Evolutionary conservation across 2,888 invertebrate genomes (phyloP), one percentile per base, ranked within the genome.

Genomic region (Oegoconia quadripuncta): DNA sequence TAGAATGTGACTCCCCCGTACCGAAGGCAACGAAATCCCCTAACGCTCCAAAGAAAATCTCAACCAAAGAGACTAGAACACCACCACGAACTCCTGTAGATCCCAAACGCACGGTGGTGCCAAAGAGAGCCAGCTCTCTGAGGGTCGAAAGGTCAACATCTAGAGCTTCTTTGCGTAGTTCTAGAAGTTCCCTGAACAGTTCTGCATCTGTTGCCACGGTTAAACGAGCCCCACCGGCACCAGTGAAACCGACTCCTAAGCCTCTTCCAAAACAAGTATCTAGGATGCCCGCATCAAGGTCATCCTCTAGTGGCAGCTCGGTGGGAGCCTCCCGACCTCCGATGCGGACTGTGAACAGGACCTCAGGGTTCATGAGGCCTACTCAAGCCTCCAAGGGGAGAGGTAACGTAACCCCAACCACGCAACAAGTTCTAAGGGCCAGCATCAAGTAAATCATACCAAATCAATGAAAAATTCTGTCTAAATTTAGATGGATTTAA

Each of bases 351-450:
- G 35, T 61, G 30, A 50, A 70, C 55, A 73, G 87, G 67, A 76
- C 83, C 0, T 86, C 90, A 41, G 90, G 93, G 44, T 96, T 96
- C 66, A 96, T 96, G 96, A 90, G 95, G 59, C 96, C 96, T 1
- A 96, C 96, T 0, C 92, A 95, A 16, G 93, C 96, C 7, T 96
- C 95, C 49, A 90, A 92, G 18, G 95, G 95, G 34, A 93, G 95
- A 37, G 82, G 80, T 1, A 73, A 18, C 15, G 37, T 34, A 1
- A 20, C 37, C 11, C 20, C 38, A 4, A 13, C 42, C 11, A 34
- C 42, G 13, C 35, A 31, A n/a, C 33, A 8, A 20, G 13, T 9
- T 11, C 49, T 79, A 11, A 69, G 73, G 48, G 64, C 82, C 39
- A 75, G 67, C 55, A 63, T 77, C 22, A 83, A 84, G 46, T 81